Conservation (phyloP, 2,113 vertebrate genomes). For the Neopipo cinnamomea region DNA sequence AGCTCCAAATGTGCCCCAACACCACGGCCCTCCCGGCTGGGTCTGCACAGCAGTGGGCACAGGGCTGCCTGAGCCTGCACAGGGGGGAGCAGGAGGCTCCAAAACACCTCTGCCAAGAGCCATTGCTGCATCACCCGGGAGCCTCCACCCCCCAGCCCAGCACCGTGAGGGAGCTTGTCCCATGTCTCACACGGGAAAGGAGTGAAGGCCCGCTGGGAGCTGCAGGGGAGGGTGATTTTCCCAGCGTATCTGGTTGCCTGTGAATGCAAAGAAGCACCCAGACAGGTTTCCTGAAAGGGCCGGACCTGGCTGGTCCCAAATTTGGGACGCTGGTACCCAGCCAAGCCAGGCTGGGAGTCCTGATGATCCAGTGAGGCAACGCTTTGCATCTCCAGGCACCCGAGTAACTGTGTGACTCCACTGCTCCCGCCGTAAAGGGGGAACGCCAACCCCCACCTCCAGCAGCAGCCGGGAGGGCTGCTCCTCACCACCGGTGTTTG, state of each 20-base stretch:
- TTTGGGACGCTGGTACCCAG: not conserved
- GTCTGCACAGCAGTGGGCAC: not conserved
- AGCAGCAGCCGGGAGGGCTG: not conserved
- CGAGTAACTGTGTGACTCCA: not conserved
- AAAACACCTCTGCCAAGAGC: not conserved
- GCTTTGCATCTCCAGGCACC: not conserved
- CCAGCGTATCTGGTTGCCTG: not conserved
- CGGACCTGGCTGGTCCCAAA: not conserved
- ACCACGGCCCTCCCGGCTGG: rapidly evolving
- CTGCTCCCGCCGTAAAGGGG: not conserved
- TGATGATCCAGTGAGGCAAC: not conserved
- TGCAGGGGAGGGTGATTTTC: not conserved
- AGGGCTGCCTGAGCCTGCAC: not conserved
- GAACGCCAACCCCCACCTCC: not conserved
- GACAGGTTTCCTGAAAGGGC: not conserved
- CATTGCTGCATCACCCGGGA: not conserved
- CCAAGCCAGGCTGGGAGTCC: not conserved
- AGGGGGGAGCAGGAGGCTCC: not conserved
- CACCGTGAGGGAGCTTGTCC: rapidly evolving
- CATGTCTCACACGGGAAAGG: not conserved
- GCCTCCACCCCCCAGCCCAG: not conserved
- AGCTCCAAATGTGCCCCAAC: not conserved
- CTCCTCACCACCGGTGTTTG: not conserved
- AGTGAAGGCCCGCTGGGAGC: not conserved
- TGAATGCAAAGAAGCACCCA: not conserved